A percentile compares a stretch with the other conserved stretches of the same genome.
Conservation (phyloP, 2,888 invertebrate genomes). For the Hedychridium roseum region DNA sequence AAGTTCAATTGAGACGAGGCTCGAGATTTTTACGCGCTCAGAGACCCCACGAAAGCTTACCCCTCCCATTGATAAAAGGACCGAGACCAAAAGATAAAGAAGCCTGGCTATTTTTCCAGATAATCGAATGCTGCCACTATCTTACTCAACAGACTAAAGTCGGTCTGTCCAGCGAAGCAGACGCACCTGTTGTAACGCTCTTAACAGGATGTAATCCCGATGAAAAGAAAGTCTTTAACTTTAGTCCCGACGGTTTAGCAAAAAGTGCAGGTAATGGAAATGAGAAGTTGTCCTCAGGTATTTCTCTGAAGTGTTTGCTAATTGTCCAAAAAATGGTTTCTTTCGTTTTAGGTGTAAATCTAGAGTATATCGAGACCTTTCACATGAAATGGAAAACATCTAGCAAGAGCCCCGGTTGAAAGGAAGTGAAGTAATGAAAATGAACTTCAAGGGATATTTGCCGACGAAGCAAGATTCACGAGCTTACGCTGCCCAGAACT, state of each 20-base stretch:
- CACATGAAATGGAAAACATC: conserved; percentile 86
- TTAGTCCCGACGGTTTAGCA: conserved; percentile 80
- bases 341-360: conserved; percentile 72
- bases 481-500: conserved; percentile 22
- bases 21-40: conserved; percentile 89
- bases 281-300: not conserved
- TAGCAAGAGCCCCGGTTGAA: conserved; percentile 73
- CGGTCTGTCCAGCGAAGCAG: conserved; percentile 57
- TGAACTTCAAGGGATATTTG: conserved; percentile 33
- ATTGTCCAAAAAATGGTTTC: not conserved
- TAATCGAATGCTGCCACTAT: conserved; percentile 85
- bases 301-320: not conserved
- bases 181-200: conserved; percentile 75
- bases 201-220: conserved; percentile 71
- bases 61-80: conserved; percentile 77
- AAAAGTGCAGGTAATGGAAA: conserved; percentile 70
- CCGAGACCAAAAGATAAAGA: conserved; percentile 81
- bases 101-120: conserved; percentile 79
- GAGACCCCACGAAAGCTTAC: conserved; percentile 80
- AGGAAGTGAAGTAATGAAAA: conserved; percentile 13
- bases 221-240: conserved; percentile 68
- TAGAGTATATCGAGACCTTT: conserved; percentile 84
- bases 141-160: conserved; percentile 68
- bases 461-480: conserved; percentile 20
- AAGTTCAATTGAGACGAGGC: conserved; percentile 85